Conservation (phyloP, 2,113 vertebrate species). For the Connochaetes taurinus region DNA sequence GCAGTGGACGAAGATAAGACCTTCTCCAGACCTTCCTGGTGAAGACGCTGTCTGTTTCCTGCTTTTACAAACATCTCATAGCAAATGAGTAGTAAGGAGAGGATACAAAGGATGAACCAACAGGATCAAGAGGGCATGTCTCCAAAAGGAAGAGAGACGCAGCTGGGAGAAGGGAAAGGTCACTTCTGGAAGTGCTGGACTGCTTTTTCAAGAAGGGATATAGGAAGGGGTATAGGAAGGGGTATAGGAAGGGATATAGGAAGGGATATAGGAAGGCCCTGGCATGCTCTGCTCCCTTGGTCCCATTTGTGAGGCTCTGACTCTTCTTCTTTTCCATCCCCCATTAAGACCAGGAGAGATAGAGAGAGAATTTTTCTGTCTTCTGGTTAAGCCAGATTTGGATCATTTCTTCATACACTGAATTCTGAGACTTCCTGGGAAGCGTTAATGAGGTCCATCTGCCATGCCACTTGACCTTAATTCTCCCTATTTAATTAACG, state of each 20-base stretch:
- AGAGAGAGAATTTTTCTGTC: not conserved
- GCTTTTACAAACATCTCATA: not conserved
- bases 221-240: not conserved
- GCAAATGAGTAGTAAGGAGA: not conserved
- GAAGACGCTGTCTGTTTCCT: not conserved
- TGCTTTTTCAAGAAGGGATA: not conserved
- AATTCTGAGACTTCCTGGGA: not conserved
- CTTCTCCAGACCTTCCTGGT: not conserved
- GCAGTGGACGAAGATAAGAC: not conserved
- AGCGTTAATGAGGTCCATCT: not conserved
- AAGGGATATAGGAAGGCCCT: not conserved
- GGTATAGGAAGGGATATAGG: no score
- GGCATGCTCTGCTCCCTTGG: not conserved
- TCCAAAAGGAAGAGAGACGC: not conserved
- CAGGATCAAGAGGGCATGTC: not conserved
- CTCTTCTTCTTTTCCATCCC: not conserved
- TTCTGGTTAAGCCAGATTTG: not conserved
- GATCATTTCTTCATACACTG: not conserved
- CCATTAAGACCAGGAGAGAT: not conserved
- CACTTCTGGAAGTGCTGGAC: not conserved
- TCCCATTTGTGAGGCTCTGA: not conserved
- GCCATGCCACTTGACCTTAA: not conserved
- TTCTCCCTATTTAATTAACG: not conserved
- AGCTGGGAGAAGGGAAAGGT: not conserved
- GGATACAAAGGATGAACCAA: not conserved